Conservation (phyloP, 2,797 vertebrate genomes). For the Helicolenus hilgendorfi region DNA sequence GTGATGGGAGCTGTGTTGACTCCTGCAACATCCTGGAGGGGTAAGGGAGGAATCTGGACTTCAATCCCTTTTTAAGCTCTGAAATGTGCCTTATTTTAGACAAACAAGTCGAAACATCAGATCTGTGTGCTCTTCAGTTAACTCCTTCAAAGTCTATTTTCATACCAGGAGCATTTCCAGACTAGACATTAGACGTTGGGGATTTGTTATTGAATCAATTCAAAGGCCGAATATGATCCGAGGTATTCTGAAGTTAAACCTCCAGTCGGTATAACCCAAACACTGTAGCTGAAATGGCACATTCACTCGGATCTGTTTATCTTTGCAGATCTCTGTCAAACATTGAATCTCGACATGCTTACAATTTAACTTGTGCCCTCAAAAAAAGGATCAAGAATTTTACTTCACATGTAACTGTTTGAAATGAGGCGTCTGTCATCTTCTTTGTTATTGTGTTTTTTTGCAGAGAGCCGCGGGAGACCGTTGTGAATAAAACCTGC, state of each 20-base stretch:
- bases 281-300: conserved; percentile 52
- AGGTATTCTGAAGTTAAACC: conserved; percentile 53
- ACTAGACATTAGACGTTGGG: conserved; percentile 34
- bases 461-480: conserved; percentile 93
- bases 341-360: conserved; percentile 73
- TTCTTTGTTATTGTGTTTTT: conserved; percentile 30
- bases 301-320: conserved; percentile 70
- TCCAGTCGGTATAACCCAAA: conserved; percentile 55
- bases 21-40: conserved; percentile 94
- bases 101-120: conserved; percentile 36
- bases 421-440: conserved; percentile 21
- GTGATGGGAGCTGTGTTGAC: conserved; percentile 92
- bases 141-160: conserved; percentile 56
- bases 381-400: conserved; percentile 37
- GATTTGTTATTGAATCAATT: conserved; percentile 52
- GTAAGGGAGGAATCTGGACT: conserved; percentile 82
- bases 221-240: conserved; percentile 30
- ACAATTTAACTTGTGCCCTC: conserved; percentile 77
- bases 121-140: conserved; percentile 10
- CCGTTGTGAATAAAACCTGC: conserved; percentile 90
- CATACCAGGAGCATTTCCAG: conserved; percentile 52
- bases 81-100: conserved; percentile 47
- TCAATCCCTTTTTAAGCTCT: conserved; percentile 21
- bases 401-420: conserved; percentile 45
- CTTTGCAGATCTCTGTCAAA: conserved; percentile 79